Percentiles rank a stretch among this genome's conserved stretches.
Conservation (phyloP, 2,797 vertebrate species). For the Chelonia mydas region DNA sequence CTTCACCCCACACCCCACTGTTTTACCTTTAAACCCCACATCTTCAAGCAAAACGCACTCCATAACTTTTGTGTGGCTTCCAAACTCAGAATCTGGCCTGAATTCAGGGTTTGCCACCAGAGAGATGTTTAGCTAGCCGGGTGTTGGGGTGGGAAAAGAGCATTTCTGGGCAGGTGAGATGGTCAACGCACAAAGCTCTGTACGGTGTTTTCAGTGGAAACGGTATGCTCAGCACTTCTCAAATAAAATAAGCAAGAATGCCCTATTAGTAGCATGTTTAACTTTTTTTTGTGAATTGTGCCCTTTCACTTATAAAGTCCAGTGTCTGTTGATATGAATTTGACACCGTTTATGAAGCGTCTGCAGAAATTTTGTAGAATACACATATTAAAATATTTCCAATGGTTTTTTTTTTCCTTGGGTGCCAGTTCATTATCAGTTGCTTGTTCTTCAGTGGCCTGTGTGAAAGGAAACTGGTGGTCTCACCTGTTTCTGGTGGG, state of each 20-base stretch:
- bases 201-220: neutral
- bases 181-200: neutral
- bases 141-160: neutral
- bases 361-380: neutral
- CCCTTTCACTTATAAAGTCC: neutral
- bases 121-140: rapidly evolving
- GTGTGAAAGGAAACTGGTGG: rapidly evolving
- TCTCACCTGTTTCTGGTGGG: neutral
- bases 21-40: neutral
- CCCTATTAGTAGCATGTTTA: neutral
- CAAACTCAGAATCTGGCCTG: neutral
- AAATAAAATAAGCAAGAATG: neutral
- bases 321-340: neutral
- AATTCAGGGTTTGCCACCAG: neutral
- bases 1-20: neutral
- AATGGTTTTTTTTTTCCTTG: rapidly evolving
- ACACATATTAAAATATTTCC: rapidly evolving
- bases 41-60: neutral
- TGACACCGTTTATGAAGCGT: neutral
- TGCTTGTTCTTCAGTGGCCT: rapidly evolving
- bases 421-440: rapidly evolving
- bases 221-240: neutral
- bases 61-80: neutral
- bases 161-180: rapidly evolving
- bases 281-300: constrained; percentile 27